These are phyloP conservation scores for Hemithea aestivaria DNA, from an alignment of 2,888 invertebrate genomes.

Conservation along the genomic window DNA sequence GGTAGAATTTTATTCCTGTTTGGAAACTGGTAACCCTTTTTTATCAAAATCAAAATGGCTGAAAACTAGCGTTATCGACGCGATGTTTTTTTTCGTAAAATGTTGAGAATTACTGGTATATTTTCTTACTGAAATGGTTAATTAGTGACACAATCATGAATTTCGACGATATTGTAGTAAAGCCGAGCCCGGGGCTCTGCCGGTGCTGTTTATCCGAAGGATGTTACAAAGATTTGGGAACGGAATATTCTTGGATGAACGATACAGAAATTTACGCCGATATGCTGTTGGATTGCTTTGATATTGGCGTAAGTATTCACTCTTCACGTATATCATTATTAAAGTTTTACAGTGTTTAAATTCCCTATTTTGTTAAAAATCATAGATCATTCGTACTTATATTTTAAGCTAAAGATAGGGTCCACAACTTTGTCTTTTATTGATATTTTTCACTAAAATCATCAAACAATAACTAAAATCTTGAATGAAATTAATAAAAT, in stretches of 20 bases:
- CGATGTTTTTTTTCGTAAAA: conserved; percentile 5
- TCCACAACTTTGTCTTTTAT: no score
- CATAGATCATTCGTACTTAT: no score
- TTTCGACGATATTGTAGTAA: conserved; percentile 63
- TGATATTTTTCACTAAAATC: no score
- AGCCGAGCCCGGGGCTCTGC: conserved; percentile 70
- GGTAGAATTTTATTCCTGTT: no score
- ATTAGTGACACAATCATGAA: conserved; percentile 51
- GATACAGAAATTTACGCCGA: conserved; percentile 72
- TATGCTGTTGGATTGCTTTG: conserved; percentile 71
- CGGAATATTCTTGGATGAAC: conserved; percentile 69
- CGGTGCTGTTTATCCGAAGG: conserved; percentile 73
- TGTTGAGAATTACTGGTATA: background rate
- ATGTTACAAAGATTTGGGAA: conserved; percentile 66
- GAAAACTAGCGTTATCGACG: background rate
- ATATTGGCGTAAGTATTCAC: conserved; percentile 62
- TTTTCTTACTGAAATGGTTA: conserved; percentile 29
- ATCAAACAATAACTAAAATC: no score
- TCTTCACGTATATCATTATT: background rate
- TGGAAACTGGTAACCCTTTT: background rate
- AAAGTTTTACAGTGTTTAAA: no score
- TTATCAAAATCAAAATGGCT: conserved; percentile 16
- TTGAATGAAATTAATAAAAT: no score
- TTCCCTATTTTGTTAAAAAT: no score
- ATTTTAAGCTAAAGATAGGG: no score